A percentile compares a stretch with the other conserved stretches of the same genome.
Conservation (phyloP, 2,888 invertebrate species). For the Dione vanillae region DNA sequence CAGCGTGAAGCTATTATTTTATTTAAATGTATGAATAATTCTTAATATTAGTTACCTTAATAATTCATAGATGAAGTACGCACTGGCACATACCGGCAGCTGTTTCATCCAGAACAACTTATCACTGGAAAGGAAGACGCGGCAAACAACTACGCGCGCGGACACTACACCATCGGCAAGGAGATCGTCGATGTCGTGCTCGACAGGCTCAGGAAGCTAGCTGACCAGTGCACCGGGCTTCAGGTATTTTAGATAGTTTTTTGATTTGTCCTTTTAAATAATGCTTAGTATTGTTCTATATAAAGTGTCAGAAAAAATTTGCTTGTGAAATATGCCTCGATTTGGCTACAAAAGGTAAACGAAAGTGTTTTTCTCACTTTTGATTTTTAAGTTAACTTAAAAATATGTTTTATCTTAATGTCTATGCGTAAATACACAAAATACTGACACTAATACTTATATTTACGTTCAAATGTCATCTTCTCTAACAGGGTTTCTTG, state of each 20-base stretch:
- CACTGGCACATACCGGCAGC: constrained; percentile 90
- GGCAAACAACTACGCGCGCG: constrained; percentile 96
- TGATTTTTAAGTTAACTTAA: no score
- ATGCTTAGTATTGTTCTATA: no score
- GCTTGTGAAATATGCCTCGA: no score
- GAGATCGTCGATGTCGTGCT: constrained; percentile 94
- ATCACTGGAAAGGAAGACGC: constrained; percentile 97
- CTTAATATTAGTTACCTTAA: background rate
- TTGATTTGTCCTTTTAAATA: no score
- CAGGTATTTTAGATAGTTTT: constrained; percentile 75
- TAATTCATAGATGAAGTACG: constrained; percentile 88
- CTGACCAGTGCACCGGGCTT: constrained; percentile 93
- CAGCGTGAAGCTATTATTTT: no score
- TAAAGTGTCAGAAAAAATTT: no score
- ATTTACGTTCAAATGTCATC: background rate
- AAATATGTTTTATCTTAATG: no score
- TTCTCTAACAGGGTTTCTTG: constrained; percentile 89
- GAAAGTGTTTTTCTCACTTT: no score
- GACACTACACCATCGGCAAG: constrained; percentile 97
- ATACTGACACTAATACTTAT: background rate
- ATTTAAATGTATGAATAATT: background rate
- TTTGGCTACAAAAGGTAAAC: no score
- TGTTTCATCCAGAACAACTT: constrained; percentile 96
- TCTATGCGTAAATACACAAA: no score
- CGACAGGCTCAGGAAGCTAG: constrained; percentile 91